Evolutionary conservation across 2,888 invertebrate genomes (phyloP), one percentile per base, ranked within the genome.

Genomic region (Ectropis crepuscularia): DNA sequence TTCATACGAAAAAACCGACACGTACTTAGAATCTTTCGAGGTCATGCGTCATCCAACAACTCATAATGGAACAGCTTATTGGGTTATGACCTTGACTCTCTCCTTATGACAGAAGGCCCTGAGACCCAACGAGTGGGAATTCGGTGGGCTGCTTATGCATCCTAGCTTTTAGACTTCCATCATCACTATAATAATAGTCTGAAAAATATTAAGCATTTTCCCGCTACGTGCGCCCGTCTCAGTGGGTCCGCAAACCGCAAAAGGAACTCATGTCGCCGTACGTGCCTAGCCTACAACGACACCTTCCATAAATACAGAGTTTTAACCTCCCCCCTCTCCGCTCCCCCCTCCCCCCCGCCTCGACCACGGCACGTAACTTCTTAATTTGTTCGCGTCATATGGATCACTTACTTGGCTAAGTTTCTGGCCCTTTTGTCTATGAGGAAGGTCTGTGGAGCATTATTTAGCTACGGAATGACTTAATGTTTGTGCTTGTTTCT

Each of bases 301-400:
- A 68, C 68, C 71, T 72, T 65, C 71, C 72, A 73, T 78, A 77
- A 81, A 78, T 74, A 79, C 75, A 72, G 71, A 76, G 76, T 71
- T 69, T 76, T 73, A 67, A 74, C 77, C 67, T 51, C 67, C 64
- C 2, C 46, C 65, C 11, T 62, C 47, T 61, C 8, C 47, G 43
- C 12, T 5, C 10, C 39, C 46, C 47, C 41, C 28, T 36, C 49
- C 47, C 8, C 53, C 47, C 65, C 61, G 61, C 12, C 62, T 43
- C 54, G 45, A 54, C 68, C 61, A 60, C 58, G 61, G 67, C 72
- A 71, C 73, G 72, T 75, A 72, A 69, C 79, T 79, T 78, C 77
- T 80, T 80, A 78, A 80, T 79, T 80, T 78, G 78, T 78, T 80
- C 72, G 71, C 69, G 71, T 69, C 63, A 70, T 76, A 71, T 70